Base-by-base conservation (phyloP, 2,888 invertebrate genomes). In the Callyntrura sp. region DNA sequence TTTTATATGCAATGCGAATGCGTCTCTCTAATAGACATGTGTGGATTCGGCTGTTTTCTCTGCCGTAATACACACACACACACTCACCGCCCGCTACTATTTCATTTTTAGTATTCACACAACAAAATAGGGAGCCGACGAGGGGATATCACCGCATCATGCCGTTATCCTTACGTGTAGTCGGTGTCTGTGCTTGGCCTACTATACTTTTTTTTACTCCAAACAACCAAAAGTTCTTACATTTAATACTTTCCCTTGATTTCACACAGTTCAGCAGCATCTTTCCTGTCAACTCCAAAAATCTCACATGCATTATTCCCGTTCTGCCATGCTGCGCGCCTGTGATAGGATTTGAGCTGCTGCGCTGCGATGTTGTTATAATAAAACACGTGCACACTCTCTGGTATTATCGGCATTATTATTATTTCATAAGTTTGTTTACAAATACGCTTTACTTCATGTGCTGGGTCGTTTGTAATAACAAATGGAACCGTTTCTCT, bases 231-330 rank as follows among this genome's bases (percentile, higher is more conserved):
- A 60, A 60, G 60, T 60, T 65, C 14, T 51, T 65, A 12, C 25
- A 12, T 17, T 73, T 8, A 51, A 57, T 73, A 73, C 48, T 17
- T 73, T 45, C 48, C 17, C 73, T 43, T 73, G 73, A 48, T 73
- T 73, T 73, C 73, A 45, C 48, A 48, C 28, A 78, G 55, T 57
- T 70, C 23, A 43, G 28, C 79, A 79, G 20, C 35, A 70, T 81
- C 81, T 81, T 85, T 78, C 28, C 76, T 85, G 85, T 85, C 78
- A 84, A 84, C 55, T 84, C 70, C 84, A 84, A 23, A 51, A 68
- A 23, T 11, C 0, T 43, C 28, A 28, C 23, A 8, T 65, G 35
- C 35, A 35, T 35, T 35, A 35, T 35, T 6, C 35, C 35, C 6
- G 35, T 65, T 8, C 23, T 23, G 9, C 5, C 60, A 57, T 51